Evolutionary conservation across 2,113 vertebrate species (phyloP).

Genomic region (Monarcha castaneiventris): DNA sequence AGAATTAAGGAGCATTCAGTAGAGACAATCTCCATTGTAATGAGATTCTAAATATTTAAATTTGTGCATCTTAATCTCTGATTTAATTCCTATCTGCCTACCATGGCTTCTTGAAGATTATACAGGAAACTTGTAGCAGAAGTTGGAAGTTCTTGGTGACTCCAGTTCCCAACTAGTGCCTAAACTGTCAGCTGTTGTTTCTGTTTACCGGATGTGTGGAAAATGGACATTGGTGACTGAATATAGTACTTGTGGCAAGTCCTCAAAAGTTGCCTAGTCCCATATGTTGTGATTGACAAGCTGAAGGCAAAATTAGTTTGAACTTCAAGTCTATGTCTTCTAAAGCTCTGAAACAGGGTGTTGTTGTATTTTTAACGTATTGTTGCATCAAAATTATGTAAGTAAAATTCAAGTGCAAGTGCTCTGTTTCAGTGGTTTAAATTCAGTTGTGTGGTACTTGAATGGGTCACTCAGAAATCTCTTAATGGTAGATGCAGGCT

Average conservation of each 20-base stretch:
- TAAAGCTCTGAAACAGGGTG: neutral
- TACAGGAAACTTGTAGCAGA: neutral
- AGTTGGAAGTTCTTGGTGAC: neutral
- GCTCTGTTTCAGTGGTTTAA: neutral
- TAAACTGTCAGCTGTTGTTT: neutral
- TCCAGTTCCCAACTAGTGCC: neutral
- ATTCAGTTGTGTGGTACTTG: neutral
- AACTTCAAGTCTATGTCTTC: neutral
- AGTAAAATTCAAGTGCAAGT: neutral
- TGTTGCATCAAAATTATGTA: neutral
- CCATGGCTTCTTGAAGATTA: neutral
- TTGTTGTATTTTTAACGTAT: neutral
- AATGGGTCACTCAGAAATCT: neutral
- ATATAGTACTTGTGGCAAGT: neutral
- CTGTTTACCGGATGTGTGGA: neutral
- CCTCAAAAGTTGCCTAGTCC: neutral
- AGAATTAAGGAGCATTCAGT: neutral
- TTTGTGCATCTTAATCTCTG: neutral
- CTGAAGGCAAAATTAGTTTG: neutral
- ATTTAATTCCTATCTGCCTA: neutral
- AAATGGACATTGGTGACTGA: neutral
- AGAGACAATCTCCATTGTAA: neutral
- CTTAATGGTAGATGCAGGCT: neutral
- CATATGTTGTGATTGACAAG: neutral
- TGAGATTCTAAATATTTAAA: neutral